phyloP scores from a whole-genome alignment of 2,797 vertebrate genomes.

The Stomatorhinus walkeri region DNA sequence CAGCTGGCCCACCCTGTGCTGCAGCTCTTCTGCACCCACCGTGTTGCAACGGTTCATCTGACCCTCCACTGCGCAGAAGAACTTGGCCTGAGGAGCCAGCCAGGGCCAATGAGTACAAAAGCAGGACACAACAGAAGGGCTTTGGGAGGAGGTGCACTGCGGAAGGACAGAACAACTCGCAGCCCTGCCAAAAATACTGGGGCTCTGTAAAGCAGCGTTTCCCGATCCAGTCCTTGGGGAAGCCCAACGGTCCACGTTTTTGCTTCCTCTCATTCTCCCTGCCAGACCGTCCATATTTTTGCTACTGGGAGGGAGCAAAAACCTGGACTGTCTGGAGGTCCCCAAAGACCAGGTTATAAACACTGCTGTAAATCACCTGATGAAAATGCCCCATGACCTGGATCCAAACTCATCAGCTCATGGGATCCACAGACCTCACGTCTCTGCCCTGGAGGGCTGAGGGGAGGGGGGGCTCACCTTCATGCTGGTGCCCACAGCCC shows the following conservation, averaged over 20 bases:
- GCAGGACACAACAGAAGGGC: not conserved
- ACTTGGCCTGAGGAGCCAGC: constrained; percentile 30
- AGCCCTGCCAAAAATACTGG: not conserved
- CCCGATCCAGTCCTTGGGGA: not conserved
- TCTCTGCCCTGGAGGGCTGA: not conserved
- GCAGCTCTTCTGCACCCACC: constrained; percentile 36
- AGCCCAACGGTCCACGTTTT: not conserved
- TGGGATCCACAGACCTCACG: not conserved
- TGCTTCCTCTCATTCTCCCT: not conserved
- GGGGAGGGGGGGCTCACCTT: constrained; percentile 29
- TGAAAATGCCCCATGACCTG: not conserved
- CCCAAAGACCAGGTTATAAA: not conserved
- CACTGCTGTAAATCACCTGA: not conserved
- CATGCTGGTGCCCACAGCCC: constrained; percentile 24
- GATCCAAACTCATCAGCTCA: not conserved
- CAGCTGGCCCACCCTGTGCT: constrained; percentile 34
- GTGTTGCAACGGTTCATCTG: constrained; percentile 41
- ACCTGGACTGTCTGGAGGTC: not conserved
- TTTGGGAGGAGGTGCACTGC: not conserved
- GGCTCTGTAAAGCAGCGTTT: not conserved
- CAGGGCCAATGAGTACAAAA: not conserved
- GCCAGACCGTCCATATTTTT: not conserved
- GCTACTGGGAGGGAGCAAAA: not conserved
- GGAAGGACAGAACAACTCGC: not conserved
- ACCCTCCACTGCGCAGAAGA: constrained; percentile 38